Conservation (phyloP, 1,140 invertebrate species). For the Danaus melanippus region DNA sequence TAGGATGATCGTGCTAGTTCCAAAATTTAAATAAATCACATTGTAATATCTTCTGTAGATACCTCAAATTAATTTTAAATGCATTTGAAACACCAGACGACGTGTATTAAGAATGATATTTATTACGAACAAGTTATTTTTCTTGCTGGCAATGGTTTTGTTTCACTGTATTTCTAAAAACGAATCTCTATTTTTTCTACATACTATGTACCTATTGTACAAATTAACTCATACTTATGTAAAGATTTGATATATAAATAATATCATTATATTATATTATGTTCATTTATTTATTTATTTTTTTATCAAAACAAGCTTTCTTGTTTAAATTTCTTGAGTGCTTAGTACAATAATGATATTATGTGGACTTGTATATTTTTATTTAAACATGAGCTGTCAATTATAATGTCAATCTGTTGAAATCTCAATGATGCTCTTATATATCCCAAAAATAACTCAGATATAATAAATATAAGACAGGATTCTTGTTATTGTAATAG, state of each 20-base stretch:
- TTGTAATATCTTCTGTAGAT: no score
- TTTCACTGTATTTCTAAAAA: slow-evolving; percentile 69
- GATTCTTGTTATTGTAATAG: slow-evolving; percentile 10
- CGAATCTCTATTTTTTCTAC: slow-evolving; percentile 72
- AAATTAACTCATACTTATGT: slow-evolving; percentile 64
- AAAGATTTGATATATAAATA: slow-evolving; percentile 63
- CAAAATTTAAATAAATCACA: no score
- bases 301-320: slow-evolving; percentile 13
- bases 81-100: no score
- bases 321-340: slow-evolving; percentile 21
- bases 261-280: slow-evolving; percentile 32
- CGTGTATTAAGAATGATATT: no score
- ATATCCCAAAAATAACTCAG: slow-evolving; percentile 15
- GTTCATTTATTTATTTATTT: slow-evolving; percentile 21
- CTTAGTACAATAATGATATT: slow-evolving; percentile 27
- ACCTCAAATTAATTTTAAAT: no score
- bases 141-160: slow-evolving; percentile 55
- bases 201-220: slow-evolving; percentile 67
- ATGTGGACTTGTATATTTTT: slow-evolving; percentile 14
- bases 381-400: slow-evolving; percentile 58
- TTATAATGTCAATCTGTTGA: slow-evolving; percentile 63
- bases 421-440: slow-evolving; percentile 20
- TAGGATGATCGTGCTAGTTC: no score
- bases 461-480: slow-evolving; percentile 16
- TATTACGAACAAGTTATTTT: background rate